A percentile compares a stretch with the other conserved stretches of the same genome.
phyloP scores from a whole-genome alignment of 2,888 invertebrate genomes.

The Merodon equestris region DNA sequence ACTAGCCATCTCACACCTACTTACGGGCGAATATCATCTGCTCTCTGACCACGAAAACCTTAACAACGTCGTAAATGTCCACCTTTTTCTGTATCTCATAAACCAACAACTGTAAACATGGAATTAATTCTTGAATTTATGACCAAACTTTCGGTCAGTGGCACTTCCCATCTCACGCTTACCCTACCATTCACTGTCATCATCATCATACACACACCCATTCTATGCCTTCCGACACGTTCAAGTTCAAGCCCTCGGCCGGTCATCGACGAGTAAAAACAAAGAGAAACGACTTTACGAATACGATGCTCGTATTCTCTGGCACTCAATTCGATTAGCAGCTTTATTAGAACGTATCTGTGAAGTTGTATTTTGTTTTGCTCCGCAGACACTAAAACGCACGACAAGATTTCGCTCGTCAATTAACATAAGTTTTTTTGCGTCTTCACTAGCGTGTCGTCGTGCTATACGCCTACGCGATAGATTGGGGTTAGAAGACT shows the following conservation, averaged over 20 bases:
- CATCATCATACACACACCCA: no score
- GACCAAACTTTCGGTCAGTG: slow-evolving; percentile 9
- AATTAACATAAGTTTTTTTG: slow-evolving; percentile 22
- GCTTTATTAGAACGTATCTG: slow-evolving; percentile 25
- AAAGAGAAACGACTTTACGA: not conserved
- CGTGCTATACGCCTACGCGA: slow-evolving; percentile 13
- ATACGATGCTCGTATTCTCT: no score
- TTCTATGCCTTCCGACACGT: no score
- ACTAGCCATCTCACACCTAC: slow-evolving; percentile 19
- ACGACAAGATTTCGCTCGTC: slow-evolving; percentile 17
- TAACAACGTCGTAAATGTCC: slow-evolving; percentile 33
- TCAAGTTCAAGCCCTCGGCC: slow-evolving; percentile 1
- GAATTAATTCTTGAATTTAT: slow-evolving; percentile 32
- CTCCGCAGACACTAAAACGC: slow-evolving; percentile 14
- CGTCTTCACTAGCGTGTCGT: not conserved
- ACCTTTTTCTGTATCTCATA: slow-evolving; percentile 7
- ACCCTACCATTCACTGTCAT: not conserved
- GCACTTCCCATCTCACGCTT: not conserved
- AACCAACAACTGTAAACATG: slow-evolving; percentile 23
- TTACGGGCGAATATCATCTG: not conserved
- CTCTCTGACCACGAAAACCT: slow-evolving; percentile 7
- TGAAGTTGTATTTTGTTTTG: slow-evolving; percentile 1
- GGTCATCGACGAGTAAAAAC: not conserved
- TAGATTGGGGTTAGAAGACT: not conserved
- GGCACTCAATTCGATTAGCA: slow-evolving; percentile 26